Base-by-base conservation (phyloP, 2,888 invertebrate genomes). In the Hydrotaea cyrtoneurina region DNA sequence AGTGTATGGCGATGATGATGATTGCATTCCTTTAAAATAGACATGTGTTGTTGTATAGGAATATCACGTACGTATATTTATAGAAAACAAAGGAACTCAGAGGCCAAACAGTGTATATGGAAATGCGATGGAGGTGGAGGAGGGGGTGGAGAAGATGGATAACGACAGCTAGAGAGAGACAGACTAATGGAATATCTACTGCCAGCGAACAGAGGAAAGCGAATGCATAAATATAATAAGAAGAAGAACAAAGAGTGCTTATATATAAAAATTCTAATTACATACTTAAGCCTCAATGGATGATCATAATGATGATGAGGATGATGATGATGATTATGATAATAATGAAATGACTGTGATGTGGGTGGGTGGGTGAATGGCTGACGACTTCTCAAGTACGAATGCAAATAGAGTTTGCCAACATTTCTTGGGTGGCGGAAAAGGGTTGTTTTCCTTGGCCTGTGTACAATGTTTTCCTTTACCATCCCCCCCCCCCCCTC, bases 361-460 rank as follows among this genome's bases (percentile, higher is more conserved):
- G 55, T 2, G 21, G 55, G 8, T 21, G 23, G 55, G 55, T 11
- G 15, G 57, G n/a, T 19, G 57, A 23, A 57, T 5, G 19, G 23
- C 23, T 53, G 53, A 23, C 26, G 59, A 21, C 59, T 59, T 8
- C 59, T 17, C 36, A 43, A 36, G 66, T 19, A 66, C 26, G 59
- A 66, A 66, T 39, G 66, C 43, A 66, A 64, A 64, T 64, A 64
- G 31, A 31, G 15, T 64, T 64, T 64, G 17, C 13, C 31, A 23
- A 36, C 64, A 64, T 64, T 64, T 17, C 64, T 36, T 64, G 64
- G 64, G 17, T 43, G n/a, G 43, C 39, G 39, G 66, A 66, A 66
- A 39, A 66, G 39, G 59, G 17, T 66, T 66, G 43, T 66, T 66
- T 15, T 66, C 21, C 1, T 13, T 19, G 19, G 11, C 21, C 21